Evolutionary conservation across 2,888 invertebrate genomes (phyloP).

Genomic region (Lithophane ornitopus): DNA sequence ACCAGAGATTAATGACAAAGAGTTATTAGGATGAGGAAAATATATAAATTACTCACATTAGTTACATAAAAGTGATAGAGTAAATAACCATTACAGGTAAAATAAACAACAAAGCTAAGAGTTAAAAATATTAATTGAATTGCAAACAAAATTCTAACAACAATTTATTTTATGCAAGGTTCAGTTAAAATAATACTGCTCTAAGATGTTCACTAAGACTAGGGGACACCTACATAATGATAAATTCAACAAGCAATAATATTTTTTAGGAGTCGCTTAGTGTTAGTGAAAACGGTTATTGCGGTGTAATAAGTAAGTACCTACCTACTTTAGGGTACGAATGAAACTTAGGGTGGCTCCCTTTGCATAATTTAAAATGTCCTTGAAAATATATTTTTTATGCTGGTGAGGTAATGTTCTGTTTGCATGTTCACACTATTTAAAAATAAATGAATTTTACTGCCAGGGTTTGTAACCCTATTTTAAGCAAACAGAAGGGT

Average conservation of each 20-base stretch:
- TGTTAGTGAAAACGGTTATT: neutral
- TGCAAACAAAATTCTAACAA: neutral
- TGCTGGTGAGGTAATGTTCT: neutral
- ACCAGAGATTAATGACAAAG: conserved; percentile 6
- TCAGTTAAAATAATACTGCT: no score
- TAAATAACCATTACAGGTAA: conserved; percentile 29
- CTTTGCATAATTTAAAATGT: conserved; percentile 38
- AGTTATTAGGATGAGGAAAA: conserved; percentile 29
- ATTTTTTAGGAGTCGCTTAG: neutral
- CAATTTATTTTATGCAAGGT: conserved; percentile 20
- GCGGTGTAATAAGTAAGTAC: neutral
- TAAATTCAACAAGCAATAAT: neutral
- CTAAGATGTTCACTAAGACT: no score
- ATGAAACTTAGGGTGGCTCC: conserved; percentile 40
- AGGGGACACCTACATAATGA: neutral
- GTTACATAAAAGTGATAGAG: conserved; percentile 1
- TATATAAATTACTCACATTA: conserved; percentile 5
- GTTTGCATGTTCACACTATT: conserved; percentile 27
- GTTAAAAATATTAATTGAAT: neutral
- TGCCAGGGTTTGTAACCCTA: neutral
- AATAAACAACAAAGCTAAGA: neutral
- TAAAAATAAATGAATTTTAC: conserved; percentile 7
- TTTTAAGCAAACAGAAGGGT: conserved; percentile 1
- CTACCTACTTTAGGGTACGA: conserved; percentile 11
- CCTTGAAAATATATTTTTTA: conserved; percentile 23